phyloP scores from a whole-genome alignment of 2,888 invertebrate species.

The Rhodophaea formosa region DNA sequence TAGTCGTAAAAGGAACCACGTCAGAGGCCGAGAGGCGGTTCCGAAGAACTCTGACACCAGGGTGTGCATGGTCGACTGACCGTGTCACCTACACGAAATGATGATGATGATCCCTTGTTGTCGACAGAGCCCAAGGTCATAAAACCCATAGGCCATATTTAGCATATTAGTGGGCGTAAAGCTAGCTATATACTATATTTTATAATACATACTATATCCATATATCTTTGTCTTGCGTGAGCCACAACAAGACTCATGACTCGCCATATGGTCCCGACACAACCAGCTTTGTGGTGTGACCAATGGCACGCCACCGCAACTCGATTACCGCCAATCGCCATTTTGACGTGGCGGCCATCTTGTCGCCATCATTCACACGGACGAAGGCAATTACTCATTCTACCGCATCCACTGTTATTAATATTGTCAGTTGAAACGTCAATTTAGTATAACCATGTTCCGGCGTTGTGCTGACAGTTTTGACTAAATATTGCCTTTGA shows the following conservation, averaged over 20 bases:
- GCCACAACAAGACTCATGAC: conserved; percentile 5
- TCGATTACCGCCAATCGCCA: conserved; percentile 16
- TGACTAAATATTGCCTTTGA: neutral
- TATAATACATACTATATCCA: too few species aligned
- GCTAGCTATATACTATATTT: too few species aligned
- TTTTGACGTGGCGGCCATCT: conserved; percentile 19
- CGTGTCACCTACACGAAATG: too few species aligned
- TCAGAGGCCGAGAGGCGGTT: too few species aligned
- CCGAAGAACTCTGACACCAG: too few species aligned
- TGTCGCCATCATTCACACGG: conserved; percentile 18
- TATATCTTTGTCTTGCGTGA: too few species aligned
- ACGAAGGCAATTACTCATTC: conserved; percentile 17
- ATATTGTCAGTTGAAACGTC: conserved; percentile 16
- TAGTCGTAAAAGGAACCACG: too few species aligned
- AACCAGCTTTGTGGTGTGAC: conserved; percentile 15
- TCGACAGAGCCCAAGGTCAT: too few species aligned
- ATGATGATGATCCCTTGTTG: too few species aligned
- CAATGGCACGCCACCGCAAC: conserved; percentile 16
- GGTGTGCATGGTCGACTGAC: too few species aligned
- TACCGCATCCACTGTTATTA: conserved; percentile 16
- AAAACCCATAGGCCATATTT: too few species aligned
- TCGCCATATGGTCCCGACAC: neutral
- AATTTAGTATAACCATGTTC: conserved; percentile 12
- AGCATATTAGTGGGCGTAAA: too few species aligned
- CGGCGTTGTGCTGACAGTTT: neutral